Evolutionary conservation across 1,140 invertebrate species (phyloP).

Genomic region (Drosophila kurseongensis): DNA sequence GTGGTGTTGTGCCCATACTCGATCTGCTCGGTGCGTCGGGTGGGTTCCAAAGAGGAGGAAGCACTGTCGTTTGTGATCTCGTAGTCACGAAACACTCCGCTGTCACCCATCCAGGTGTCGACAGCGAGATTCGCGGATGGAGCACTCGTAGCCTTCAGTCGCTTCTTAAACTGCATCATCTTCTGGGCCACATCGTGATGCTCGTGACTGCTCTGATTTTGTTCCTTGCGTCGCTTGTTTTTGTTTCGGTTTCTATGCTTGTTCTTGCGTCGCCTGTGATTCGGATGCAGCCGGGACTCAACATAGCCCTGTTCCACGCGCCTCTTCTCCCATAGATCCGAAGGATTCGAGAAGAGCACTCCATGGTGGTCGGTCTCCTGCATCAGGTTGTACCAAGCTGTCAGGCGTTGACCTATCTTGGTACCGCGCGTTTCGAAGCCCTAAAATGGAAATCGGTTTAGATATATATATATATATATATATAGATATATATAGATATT

Average conservation of each 20-base stretch:
- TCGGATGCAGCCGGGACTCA: slow-evolving; percentile 43
- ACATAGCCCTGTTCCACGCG: slow-evolving; percentile 63
- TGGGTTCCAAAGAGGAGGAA: slow-evolving; percentile 43
- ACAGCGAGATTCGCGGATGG: slow-evolving; percentile 32
- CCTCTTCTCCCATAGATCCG: slow-evolving; percentile 84
- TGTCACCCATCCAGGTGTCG: slow-evolving; percentile 74
- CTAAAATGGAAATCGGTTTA: slow-evolving; percentile 55
- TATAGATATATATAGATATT: no score
- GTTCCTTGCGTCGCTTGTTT: slow-evolving; percentile 84
- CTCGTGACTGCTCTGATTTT: slow-evolving; percentile 68
- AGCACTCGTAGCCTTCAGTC: slow-evolving; percentile 54
- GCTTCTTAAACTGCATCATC: slow-evolving; percentile 60
- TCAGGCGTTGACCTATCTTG: slow-evolving; percentile 89
- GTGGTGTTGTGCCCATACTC: slow-evolving; percentile 78
- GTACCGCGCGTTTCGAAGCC: slow-evolving; percentile 97
- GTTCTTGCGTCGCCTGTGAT: slow-evolving; percentile 78
- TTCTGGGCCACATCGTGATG: slow-evolving; percentile 51
- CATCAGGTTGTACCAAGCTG: slow-evolving; percentile 93
- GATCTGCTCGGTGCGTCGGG: slow-evolving; percentile 50
- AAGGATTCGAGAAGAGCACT: slow-evolving; percentile 90
- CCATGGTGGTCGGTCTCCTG: slow-evolving; percentile 90
- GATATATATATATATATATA: no score
- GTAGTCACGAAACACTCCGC: slow-evolving; percentile 73
- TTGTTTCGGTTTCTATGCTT: slow-evolving; percentile 82
- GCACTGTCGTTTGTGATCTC: slow-evolving; percentile 73